Evolutionary conservation across 2,797 vertebrate genomes (phyloP).

Genomic region (Alcedo atthis): DNA sequence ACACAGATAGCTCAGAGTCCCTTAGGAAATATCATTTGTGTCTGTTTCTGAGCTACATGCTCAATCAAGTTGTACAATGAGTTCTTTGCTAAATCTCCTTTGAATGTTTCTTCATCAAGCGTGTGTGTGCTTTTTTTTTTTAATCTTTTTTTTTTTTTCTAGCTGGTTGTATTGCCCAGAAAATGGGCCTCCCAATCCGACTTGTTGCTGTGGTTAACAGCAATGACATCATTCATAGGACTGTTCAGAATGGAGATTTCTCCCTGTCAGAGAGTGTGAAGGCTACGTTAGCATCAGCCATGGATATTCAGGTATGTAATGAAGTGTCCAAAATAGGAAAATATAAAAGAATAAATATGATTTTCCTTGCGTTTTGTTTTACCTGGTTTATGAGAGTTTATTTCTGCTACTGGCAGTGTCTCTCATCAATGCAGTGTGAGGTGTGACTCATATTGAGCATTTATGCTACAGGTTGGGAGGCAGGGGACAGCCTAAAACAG

Average conservation of each 20-base stretch:
- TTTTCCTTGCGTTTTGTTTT: background rate
- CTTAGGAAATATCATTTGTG: background rate
- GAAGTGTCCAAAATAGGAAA: background rate
- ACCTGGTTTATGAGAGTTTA: background rate
- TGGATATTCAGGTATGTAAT: conserved; percentile 91
- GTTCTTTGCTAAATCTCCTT: background rate
- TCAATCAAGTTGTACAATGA: background rate
- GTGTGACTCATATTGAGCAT: background rate
- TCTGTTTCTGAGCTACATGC: background rate
- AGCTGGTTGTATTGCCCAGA: conserved; percentile 88
- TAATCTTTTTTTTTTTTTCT: background rate
- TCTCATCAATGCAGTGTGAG: background rate
- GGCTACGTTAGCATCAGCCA: conserved; percentile 88
- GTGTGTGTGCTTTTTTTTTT: background rate
- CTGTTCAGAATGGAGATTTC: conserved; percentile 87
- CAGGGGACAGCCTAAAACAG: background rate
- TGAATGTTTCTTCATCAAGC: background rate
- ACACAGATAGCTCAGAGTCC: background rate
- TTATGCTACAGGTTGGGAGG: background rate
- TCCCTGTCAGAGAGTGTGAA: conserved; percentile 80
- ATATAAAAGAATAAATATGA: background rate
- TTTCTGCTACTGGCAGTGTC: background rate
- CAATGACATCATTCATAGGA: conserved; percentile 89
- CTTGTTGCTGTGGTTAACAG: conserved; percentile 88
- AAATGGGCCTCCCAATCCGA: conserved; percentile 90